Conservation (phyloP, 2,113 vertebrate genomes). For the Carassius gibelio region DNA sequence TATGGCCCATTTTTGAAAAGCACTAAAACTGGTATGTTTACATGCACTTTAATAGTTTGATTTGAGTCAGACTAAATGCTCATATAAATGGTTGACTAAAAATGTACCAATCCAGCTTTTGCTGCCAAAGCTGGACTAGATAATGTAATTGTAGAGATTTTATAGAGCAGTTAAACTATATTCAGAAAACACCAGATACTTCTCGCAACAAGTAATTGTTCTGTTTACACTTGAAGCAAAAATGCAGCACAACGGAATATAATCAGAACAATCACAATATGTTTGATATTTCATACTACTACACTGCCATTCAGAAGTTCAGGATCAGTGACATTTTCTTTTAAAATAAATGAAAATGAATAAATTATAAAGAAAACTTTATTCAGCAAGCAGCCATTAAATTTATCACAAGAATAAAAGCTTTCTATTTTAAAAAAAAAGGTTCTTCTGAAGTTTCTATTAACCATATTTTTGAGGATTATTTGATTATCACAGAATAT, state of each 20-base stretch:
- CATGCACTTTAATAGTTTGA: not conserved
- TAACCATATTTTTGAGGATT: not conserved
- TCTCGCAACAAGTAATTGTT: not conserved
- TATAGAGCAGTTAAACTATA: not conserved
- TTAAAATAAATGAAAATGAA: not conserved
- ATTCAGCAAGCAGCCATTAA: not conserved
- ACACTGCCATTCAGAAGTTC: not conserved
- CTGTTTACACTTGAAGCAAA: not conserved
- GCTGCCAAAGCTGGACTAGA: not conserved
- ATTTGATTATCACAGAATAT: not conserved
- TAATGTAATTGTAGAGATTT: not conserved
- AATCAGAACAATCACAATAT: not conserved
- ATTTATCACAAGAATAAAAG: not conserved
- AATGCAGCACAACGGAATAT: not conserved
- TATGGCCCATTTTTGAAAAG: not conserved
- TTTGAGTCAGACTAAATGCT: not conserved
- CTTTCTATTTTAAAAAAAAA: not conserved
- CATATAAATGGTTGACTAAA: not conserved
- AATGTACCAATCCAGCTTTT: not conserved
- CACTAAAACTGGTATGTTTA: not conserved
- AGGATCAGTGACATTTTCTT: not conserved
- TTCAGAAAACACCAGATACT: not conserved
- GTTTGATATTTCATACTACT: not conserved
- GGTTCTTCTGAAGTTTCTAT: not conserved
- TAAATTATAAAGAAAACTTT: not conserved